Evolutionary conservation across 1,140 invertebrate species (phyloP).

Genomic region (Gryon sp.): DNA sequence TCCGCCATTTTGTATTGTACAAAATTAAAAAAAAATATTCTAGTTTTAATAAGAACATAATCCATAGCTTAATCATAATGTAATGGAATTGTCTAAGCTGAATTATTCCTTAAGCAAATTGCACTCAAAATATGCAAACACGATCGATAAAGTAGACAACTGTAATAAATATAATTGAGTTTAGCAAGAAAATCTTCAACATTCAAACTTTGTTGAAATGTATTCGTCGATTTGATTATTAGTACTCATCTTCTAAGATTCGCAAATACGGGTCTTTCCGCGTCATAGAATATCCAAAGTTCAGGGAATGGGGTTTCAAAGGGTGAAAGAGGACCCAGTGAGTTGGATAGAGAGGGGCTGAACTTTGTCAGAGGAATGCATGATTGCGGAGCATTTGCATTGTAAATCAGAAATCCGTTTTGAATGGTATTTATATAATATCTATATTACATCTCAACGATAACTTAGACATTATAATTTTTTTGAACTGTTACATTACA

Average conservation of each 20-base stretch:
- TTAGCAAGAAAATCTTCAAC: background rate
- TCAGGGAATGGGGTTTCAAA: slow-evolving; percentile 26
- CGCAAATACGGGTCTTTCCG: slow-evolving; percentile 25
- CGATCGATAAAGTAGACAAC: too few species aligned
- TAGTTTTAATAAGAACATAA: too few species aligned
- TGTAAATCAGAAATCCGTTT: slow-evolving; percentile 58
- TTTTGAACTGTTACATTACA: too few species aligned
- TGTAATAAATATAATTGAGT: too few species aligned
- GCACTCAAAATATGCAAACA: too few species aligned
- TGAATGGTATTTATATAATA: slow-evolving; percentile 55
- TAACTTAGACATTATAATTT: slow-evolving; percentile 52
- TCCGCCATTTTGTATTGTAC: too few species aligned
- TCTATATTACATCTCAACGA: slow-evolving; percentile 45
- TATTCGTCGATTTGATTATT: slow-evolving; percentile 36
- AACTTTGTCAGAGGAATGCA: slow-evolving; percentile 53
- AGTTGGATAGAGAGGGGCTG: too few species aligned
- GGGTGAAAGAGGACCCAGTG: too few species aligned
- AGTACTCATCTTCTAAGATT: slow-evolving; percentile 31
- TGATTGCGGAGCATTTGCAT: slow-evolving; percentile 58
- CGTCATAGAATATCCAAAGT: slow-evolving; percentile 33
- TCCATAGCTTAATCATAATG: too few species aligned
- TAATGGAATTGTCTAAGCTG: too few species aligned
- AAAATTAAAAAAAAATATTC: too few species aligned
- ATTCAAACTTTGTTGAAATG: slow-evolving; percentile 2
- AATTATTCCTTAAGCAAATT: too few species aligned